Conservation (phyloP, 1,140 invertebrate genomes). For the Ylistrum balloti region DNA sequence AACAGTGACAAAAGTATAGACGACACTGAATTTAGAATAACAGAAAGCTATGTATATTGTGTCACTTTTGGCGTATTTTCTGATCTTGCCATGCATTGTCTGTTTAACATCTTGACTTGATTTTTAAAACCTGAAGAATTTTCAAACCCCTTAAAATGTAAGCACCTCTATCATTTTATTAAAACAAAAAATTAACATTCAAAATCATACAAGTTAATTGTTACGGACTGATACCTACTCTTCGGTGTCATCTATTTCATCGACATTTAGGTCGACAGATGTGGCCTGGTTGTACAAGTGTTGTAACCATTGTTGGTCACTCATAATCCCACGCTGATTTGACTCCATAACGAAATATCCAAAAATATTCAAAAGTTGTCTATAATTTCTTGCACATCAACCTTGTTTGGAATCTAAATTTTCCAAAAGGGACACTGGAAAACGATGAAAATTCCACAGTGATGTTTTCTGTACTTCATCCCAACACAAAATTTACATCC, state of each 20-base stretch:
- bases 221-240: not conserved
- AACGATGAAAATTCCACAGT: not conserved
- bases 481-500: not conserved
- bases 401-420: not conserved
- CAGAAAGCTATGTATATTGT: too few relatives aligned
- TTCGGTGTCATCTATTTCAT: not conserved
- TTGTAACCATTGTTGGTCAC: constrained; percentile 10
- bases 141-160: too few relatives aligned
- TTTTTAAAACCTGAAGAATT: too few relatives aligned
- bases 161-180: too few relatives aligned
- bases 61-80: too few relatives aligned
- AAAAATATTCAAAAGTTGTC: not conserved
- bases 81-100: too few relatives aligned
- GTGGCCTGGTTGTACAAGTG: not conserved
- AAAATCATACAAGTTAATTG: not conserved
- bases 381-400: not conserved
- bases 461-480: not conserved
- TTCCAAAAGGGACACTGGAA: not conserved
- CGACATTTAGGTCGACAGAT: not conserved
- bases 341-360: not conserved
- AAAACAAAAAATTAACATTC: not conserved
- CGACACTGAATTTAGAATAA: too few relatives aligned
- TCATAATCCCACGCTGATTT: not conserved
- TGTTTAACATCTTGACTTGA: too few relatives aligned
- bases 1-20: too few relatives aligned